phyloP scores from a whole-genome alignment of 2,797 vertebrate species.

The Crocodylus rhombifer region DNA sequence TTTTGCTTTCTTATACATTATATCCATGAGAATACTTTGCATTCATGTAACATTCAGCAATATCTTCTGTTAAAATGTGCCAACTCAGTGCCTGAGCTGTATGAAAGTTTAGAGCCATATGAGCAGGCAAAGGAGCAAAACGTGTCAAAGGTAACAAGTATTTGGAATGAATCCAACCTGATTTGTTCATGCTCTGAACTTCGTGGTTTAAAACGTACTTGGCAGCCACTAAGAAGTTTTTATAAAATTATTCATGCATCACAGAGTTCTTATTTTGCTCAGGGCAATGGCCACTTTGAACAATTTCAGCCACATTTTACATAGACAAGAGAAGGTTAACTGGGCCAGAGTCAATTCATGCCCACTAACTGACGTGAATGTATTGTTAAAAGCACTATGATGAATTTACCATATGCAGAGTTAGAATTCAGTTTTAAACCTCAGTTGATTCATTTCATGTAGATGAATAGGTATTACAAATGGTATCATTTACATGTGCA shows the following conservation, averaged over 20 bases:
- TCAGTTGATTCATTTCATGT: background rate
- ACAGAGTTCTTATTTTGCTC: background rate
- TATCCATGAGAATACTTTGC: background rate
- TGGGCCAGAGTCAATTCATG: background rate
- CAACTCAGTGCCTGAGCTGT: background rate
- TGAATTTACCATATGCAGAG: background rate
- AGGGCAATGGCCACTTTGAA: background rate
- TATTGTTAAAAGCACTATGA: background rate
- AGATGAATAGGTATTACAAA: background rate
- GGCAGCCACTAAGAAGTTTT: background rate
- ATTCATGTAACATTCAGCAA: background rate
- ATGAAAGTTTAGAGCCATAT: background rate
- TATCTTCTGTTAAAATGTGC: constrained; percentile 15
- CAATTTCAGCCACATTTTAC: background rate
- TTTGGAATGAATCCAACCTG: background rate
- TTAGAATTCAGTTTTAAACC: background rate
- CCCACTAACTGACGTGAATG: background rate
- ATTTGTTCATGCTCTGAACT: constrained; percentile 3
- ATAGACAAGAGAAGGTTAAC: background rate
- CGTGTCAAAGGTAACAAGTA: background rate
- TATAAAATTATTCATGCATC: background rate
- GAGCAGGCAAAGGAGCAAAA: constrained; percentile 20
- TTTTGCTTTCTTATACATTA: background rate
- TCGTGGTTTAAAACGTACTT: background rate
- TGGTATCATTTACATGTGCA: background rate